Conservation (phyloP, 1,140 invertebrate genomes). For the Procambarus clarkii region DNA sequence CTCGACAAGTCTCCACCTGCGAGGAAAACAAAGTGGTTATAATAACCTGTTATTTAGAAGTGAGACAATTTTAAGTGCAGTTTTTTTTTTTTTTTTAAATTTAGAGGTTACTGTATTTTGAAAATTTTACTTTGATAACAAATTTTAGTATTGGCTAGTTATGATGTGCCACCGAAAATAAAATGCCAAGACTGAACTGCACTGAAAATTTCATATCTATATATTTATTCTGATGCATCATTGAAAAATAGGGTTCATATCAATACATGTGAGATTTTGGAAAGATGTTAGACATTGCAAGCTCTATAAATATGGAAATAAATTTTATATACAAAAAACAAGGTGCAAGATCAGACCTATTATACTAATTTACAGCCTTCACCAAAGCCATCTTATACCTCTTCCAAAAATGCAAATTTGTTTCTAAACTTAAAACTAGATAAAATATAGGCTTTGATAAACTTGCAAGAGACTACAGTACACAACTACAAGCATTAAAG, state of each 20-base stretch:
- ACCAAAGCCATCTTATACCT: not conserved
- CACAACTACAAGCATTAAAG: not conserved
- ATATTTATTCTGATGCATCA: too few species aligned
- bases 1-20: constrained; percentile 62
- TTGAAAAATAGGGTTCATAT: too few species aligned
- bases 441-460: not conserved
- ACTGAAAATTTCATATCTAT: too few species aligned
- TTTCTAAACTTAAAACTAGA: not conserved
- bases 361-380: not conserved
- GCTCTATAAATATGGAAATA: not conserved
- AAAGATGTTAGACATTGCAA: not conserved
- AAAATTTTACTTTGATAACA: too few species aligned
- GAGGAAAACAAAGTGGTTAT: not conserved
- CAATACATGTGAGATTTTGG: too few species aligned
- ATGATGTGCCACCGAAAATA: too few species aligned
- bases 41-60: not conserved
- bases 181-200: too few species aligned
- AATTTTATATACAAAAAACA: not conserved
- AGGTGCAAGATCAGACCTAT: not conserved
- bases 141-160: too few species aligned
- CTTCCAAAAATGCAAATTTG: not conserved
- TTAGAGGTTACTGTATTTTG: not conserved
- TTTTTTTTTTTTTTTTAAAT: constrained; percentile 1
- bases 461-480: not conserved
- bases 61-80: not conserved